Conservation (phyloP, 2,888 invertebrate genomes). For the Cotesia congregata region DNA sequence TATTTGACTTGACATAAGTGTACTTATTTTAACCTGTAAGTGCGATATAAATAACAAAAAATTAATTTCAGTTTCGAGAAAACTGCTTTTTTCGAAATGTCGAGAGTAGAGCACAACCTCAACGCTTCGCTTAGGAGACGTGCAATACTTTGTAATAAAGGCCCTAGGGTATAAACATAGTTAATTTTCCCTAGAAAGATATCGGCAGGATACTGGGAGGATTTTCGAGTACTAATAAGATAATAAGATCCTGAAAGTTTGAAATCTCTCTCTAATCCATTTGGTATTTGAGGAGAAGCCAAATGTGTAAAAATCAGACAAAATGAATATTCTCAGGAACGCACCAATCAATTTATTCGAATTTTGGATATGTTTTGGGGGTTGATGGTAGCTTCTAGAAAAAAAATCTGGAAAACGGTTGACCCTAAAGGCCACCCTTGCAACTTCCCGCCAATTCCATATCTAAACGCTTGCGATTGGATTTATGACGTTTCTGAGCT, state of each 20-base stretch:
- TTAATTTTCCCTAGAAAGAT: conserved; percentile 21
- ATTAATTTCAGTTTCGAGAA: too few relatives aligned
- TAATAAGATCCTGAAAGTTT: conserved; percentile 25
- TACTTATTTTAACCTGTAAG: too few relatives aligned
- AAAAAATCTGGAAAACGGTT: background rate
- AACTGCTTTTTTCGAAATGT: too few relatives aligned
- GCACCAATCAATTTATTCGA: conserved; percentile 15
- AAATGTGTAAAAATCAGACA: conserved; percentile 14
- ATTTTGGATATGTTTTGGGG: conserved; percentile 27
- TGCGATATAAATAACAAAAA: too few relatives aligned
- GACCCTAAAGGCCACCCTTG: too few relatives aligned
- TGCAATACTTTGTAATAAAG: background rate
- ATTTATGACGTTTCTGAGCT: too few relatives aligned
- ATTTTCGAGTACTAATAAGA: conserved; percentile 17
- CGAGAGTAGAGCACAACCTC: too few relatives aligned
- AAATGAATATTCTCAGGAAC: conserved; percentile 20
- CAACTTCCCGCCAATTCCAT: too few relatives aligned
- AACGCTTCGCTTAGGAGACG: too few relatives aligned
- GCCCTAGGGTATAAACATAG: conserved; percentile 29
- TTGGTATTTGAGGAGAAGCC: conserved; percentile 8
- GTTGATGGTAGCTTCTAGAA: conserved; percentile 22
- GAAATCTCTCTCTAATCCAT: conserved; percentile 19
- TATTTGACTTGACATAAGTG: too few relatives aligned
- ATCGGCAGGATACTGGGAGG: conserved; percentile 16
- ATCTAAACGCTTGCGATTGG: too few relatives aligned